Evolutionary conservation across 2,113 vertebrate species (phyloP).

Genomic region (Prietella phreatophila): DNA sequence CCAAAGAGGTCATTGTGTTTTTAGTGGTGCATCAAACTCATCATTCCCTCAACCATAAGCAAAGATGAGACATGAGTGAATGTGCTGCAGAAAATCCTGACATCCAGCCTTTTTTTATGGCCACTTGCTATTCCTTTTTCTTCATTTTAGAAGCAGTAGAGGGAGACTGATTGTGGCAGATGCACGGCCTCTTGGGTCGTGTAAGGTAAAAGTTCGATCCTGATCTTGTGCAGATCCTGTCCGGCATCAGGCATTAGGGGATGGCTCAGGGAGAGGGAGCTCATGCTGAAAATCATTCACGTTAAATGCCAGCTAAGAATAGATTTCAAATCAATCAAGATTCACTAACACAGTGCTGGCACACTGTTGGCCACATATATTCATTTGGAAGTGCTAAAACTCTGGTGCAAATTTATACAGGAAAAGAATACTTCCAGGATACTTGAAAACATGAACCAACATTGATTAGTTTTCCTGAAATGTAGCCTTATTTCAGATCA

Average conservation of each 20-base stretch:
- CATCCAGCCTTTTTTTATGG: constrained; percentile 6
- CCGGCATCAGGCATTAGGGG: constrained; percentile 45
- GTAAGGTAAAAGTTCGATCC: constrained; percentile 36
- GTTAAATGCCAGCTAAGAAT: constrained; percentile 78
- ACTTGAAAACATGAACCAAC: background rate
- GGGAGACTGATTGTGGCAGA: constrained; percentile 45
- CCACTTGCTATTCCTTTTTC: constrained; percentile 31
- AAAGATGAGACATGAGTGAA: constrained; percentile 37
- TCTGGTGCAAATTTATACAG: background rate
- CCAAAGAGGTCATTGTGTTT: constrained; percentile 48
- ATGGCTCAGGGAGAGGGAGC: constrained; percentile 55
- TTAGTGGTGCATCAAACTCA: constrained; percentile 36
- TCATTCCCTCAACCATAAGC: constrained; percentile 8
- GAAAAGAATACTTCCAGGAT: constrained; percentile 1
- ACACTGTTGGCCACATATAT: constrained; percentile 58
- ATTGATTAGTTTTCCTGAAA: background rate
- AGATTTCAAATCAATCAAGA: constrained; percentile 74
- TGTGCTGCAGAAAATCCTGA: constrained; percentile 12
- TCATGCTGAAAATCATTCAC: constrained; percentile 73
- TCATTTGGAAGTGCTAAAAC: background rate
- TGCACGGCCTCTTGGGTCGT: background rate
- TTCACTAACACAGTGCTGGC: constrained; percentile 61
- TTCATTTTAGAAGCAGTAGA: constrained; percentile 30
- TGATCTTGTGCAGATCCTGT: constrained; percentile 45
- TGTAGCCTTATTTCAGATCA: background rate